phyloP scores from a whole-genome alignment of 92 coral and sea anemone species.

The Phenganax stokvisi region DNA sequence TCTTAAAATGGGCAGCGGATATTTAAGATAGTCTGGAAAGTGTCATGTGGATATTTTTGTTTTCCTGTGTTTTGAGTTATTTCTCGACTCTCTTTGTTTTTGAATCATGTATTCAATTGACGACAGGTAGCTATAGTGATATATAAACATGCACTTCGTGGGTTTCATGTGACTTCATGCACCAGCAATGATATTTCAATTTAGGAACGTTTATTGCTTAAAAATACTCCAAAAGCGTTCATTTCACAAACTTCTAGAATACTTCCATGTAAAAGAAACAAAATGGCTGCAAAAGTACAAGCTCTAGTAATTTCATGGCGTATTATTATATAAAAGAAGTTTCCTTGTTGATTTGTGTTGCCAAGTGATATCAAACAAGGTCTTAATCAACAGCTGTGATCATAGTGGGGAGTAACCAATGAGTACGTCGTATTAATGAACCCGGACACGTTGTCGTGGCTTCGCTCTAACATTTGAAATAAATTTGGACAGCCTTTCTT shows the following conservation, averaged over 20 bases:
- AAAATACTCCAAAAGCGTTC: not conserved
- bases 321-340: not conserved
- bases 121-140: conserved; percentile 7
- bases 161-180: not conserved
- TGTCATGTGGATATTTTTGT: conserved; percentile 11
- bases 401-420: conserved; percentile 13
- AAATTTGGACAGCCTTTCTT: not conserved
- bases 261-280: not conserved
- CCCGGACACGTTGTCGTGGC: conserved; percentile 20
- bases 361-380: conserved; percentile 2
- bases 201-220: not conserved
- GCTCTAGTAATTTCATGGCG: conserved; percentile 17
- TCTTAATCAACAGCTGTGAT: conserved; percentile 15
- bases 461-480: conserved; percentile 17
- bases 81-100: conserved; percentile 24
- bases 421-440: not conserved
- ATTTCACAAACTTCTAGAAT: not conserved
- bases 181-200: not conserved
- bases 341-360: conserved; percentile 25
- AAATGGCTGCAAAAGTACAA: not conserved
- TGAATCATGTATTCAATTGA: conserved; percentile 35
- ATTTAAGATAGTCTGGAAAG: too few relatives aligned
- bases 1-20: too few relatives aligned
- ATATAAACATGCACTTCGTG: not conserved
- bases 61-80: not conserved